Percentiles rank a stretch among this genome's conserved stretches.
Evolutionary conservation across 2,888 invertebrate genomes (phyloP).

Genomic region (Taphrorychus bicolor): DNA sequence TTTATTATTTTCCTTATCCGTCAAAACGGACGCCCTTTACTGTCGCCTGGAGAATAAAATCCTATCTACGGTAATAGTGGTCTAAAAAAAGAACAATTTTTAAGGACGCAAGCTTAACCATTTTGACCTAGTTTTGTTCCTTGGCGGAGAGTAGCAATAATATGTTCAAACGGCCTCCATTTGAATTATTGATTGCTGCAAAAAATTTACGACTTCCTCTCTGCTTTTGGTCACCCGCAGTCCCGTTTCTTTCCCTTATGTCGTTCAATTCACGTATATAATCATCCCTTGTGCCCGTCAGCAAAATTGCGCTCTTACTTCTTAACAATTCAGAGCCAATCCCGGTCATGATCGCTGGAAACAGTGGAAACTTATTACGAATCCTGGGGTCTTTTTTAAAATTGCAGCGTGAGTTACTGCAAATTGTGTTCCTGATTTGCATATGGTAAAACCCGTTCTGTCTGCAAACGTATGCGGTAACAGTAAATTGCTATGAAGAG

Average conservation of each 20-base stretch:
- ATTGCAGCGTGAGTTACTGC: not conserved
- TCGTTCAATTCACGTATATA: conserved; percentile 20
- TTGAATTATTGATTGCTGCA: not conserved
- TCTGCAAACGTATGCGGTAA: no score
- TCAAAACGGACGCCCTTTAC: conserved; percentile 5
- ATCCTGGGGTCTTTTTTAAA: not conserved
- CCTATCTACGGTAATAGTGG: not conserved
- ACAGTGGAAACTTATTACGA: not conserved
- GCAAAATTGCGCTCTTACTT: conserved; percentile 8
- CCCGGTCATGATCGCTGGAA: not conserved
- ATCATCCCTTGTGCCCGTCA: conserved; percentile 7
- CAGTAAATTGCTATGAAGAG: no score
- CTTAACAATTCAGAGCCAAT: not conserved
- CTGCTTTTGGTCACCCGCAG: not conserved
- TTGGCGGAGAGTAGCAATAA: not conserved
- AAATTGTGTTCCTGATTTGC: not conserved
- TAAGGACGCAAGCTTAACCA: not conserved
- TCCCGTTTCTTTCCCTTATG: not conserved
- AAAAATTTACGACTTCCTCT: not conserved
- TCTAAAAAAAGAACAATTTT: conserved; percentile 9
- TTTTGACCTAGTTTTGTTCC: conserved; percentile 8
- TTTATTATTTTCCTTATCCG: conserved; percentile 6
- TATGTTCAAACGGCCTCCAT: not conserved
- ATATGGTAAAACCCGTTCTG: no score
- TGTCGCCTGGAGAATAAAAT: conserved; percentile 8